A percentile compares a stretch with the other conserved stretches of the same genome.
phyloP scores from a whole-genome alignment of 1,140 invertebrate genomes.

The Zaprionus davidi region DNA sequence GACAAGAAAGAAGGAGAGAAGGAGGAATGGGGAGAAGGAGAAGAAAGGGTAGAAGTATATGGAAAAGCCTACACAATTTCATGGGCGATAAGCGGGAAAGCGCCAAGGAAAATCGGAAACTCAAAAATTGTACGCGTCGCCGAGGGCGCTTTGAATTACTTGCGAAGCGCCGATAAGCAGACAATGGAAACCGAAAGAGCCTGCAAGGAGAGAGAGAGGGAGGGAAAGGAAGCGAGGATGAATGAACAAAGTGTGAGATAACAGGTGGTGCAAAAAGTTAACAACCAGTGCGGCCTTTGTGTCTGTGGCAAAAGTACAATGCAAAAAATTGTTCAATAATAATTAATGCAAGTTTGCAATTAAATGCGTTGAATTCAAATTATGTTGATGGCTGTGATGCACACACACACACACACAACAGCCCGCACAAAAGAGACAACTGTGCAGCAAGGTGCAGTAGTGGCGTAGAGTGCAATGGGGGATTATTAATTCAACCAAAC shows the following conservation, averaged over 20 bases:
- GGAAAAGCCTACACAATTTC: slow-evolving; percentile 45
- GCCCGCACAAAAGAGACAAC: slow-evolving; percentile 22
- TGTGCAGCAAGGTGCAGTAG: not conserved
- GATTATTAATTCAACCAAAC: not conserved
- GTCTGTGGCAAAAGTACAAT: slow-evolving; percentile 11
- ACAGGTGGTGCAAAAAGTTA: slow-evolving; percentile 55
- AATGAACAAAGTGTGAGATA: slow-evolving; percentile 6
- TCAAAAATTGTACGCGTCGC: slow-evolving; percentile 62
- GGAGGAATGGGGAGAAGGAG: not conserved
- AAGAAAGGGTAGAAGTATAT: slow-evolving; percentile 9
- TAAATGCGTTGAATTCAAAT: slow-evolving; percentile 81
- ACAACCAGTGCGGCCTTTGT: slow-evolving; percentile 30
- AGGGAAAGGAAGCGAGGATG: not conserved
- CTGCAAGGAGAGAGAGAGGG: not conserved
- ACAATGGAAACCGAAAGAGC: slow-evolving; percentile 42
- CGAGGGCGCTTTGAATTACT: slow-evolving; percentile 69
- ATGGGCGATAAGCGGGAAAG: slow-evolving; percentile 58
- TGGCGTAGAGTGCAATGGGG: not conserved
- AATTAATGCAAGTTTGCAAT: slow-evolving; percentile 82
- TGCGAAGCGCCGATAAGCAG: slow-evolving; percentile 52
- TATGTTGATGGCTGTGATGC: slow-evolving; percentile 62
- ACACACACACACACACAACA: slow-evolving; percentile 10
- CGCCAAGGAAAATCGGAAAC: slow-evolving; percentile 36
- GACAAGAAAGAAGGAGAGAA: slow-evolving; percentile 24
- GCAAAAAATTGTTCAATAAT: slow-evolving; percentile 73